phyloP scores from a whole-genome alignment of 2,888 invertebrate genomes.

The Cephalotes varians region DNA sequence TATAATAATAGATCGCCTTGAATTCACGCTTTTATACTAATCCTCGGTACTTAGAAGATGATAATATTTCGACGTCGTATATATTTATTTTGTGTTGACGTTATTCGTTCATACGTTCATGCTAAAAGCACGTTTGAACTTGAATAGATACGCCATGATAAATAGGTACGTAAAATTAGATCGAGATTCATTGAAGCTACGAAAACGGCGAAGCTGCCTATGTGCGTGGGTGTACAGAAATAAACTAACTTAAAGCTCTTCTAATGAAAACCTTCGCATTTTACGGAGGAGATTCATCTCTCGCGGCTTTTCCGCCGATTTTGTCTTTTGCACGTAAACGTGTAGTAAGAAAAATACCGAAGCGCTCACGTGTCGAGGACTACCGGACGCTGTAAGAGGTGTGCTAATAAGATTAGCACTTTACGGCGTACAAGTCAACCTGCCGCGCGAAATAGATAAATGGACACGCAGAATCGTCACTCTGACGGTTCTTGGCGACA shows the following conservation, averaged over 20 bases:
- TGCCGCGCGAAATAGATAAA: slow-evolving; percentile 22
- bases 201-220: background rate
- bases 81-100: background rate
- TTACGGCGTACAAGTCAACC: background rate
- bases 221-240: background rate
- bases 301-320: background rate
- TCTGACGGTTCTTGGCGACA: slow-evolving; percentile 26
- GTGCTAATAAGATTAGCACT: slow-evolving; percentile 67
- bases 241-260: background rate
- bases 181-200: slow-evolving; percentile 14
- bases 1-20: background rate
- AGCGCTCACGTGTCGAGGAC: slow-evolving; percentile 22
- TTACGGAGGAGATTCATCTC: background rate
- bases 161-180: slow-evolving; percentile 9
- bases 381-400: slow-evolving; percentile 26
- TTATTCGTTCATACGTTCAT: background rate
- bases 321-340: background rate
- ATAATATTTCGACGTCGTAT: background rate
- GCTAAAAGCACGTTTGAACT: background rate
- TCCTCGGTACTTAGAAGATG: background rate
- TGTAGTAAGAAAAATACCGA: slow-evolving; percentile 42
- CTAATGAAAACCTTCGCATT: background rate
- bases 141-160: background rate
- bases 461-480: slow-evolving; percentile 28
- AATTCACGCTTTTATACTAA: background rate